A percentile compares a stretch with the other conserved stretches of the same genome.
Conservation (phyloP, 2,888 invertebrate species). For the Mylabris sibirica region DNA sequence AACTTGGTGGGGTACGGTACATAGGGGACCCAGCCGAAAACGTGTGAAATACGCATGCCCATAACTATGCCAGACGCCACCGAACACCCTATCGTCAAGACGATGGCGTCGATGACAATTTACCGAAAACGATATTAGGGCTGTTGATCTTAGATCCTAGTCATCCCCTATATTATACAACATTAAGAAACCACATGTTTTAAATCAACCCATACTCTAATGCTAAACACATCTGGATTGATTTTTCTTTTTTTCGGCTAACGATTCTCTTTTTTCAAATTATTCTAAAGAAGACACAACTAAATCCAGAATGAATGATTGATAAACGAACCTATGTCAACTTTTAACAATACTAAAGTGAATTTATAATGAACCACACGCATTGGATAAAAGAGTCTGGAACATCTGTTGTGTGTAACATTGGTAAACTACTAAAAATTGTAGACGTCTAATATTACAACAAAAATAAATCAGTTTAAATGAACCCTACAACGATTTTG, state of each 20-base stretch:
- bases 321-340: neutral
- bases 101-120: conserved; percentile 13
- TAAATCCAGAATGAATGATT: neutral
- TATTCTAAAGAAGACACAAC: neutral
- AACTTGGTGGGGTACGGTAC: conserved; percentile 29
- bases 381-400: neutral
- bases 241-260: neutral
- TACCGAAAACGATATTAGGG: neutral
- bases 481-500: neutral
- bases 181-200: conserved; percentile 5
- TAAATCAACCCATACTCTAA: conserved; percentile 2
- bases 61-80: conserved; percentile 22
- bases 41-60: conserved; percentile 27
- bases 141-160: neutral
- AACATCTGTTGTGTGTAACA: conserved; percentile 4
- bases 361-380: conserved; percentile 1
- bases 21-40: conserved; percentile 29
- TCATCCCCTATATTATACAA: neutral
- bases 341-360: neutral
- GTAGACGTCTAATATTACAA: neutral
- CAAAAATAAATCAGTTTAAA: neutral
- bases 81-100: conserved; percentile 25
- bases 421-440: neutral
- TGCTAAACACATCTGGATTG: conserved; percentile 7
- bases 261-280: neutral